phyloP scores from a whole-genome alignment of 2,797 vertebrate genomes.

The Limnodromus scolopaceus region DNA sequence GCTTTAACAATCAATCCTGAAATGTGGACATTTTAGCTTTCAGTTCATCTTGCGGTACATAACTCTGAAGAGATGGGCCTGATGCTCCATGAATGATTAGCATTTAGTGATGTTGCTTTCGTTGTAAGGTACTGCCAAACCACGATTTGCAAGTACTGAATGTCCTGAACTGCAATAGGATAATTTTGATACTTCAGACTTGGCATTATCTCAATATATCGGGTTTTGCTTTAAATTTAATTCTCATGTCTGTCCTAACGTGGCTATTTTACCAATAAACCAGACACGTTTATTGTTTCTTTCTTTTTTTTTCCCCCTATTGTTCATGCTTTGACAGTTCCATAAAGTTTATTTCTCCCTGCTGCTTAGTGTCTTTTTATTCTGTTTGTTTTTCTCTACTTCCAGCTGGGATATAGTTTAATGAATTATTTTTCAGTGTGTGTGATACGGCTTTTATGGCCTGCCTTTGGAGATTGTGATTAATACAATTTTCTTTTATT shows the following conservation, averaged over 20 bases:
- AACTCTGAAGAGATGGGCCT: neutral
- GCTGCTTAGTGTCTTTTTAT: conserved; percentile 73
- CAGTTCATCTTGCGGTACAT: neutral
- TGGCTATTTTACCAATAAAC: conserved; percentile 65
- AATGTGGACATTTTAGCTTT: neutral
- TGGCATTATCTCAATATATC: neutral
- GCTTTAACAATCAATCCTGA: neutral
- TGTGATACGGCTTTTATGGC: conserved; percentile 74
- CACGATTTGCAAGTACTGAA: conserved; percentile 19
- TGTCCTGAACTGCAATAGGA: conserved; percentile 9
- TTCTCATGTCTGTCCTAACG: conserved; percentile 44
- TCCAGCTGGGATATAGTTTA: conserved; percentile 77
- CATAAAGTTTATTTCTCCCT: conserved; percentile 80
- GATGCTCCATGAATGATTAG: conserved; percentile 2
- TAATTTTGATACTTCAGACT: conserved; percentile 19
- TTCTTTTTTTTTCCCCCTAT: neutral
- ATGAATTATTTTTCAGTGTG: conserved; percentile 79
- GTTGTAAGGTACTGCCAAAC: conserved; percentile 13
- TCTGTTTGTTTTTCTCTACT: conserved; percentile 71
- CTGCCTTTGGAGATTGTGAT: conserved; percentile 74
- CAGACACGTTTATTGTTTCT: conserved; percentile 60
- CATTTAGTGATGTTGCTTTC: conserved; percentile 21
- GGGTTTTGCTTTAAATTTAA: conserved; percentile 43
- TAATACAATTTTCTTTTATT: conserved; percentile 70
- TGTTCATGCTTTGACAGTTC: conserved; percentile 78